Base-by-base conservation (phyloP, 2,888 invertebrate species). In the Brachypterus glaber region DNA sequence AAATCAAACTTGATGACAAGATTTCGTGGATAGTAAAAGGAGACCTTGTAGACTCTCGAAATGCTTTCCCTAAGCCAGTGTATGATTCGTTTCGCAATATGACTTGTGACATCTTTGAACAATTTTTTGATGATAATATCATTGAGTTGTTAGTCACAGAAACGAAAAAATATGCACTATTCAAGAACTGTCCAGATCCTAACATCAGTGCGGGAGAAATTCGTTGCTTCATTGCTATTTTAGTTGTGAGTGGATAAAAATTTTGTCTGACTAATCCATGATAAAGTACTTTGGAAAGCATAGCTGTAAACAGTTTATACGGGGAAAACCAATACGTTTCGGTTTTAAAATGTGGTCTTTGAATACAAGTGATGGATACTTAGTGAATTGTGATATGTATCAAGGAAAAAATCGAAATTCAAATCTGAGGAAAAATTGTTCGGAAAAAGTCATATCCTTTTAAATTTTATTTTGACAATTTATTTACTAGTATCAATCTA, bases 251-350 rank as follows among this genome's bases (percentile, higher is more conserved):
- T 38, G 52, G 51, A n/a, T 53, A 53, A 37, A 43, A 44, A 33
- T 50, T 7, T 39, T 40, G 9, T 43, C 46, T 40, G 57, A 59
- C 44, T 52, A 58, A 41, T 43, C 42, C 12, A 54, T 57, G 49
- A 40, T 56, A 4, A 43, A 47, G 30, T 57, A 60, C 44, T 58
- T 46, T 46, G 52, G 52, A 2, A 33, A 41, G 21, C 53, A 56
- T 44, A 30, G 48, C 9, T 54, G 48, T 31, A 57, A 59, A 26
- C 55, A 57, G 39, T 58, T 51, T 43, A 46, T 57, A 7, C 35
- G 49, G 13, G 53, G 55, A 8, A 62, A 60, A 30, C 56, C 55
- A 3, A 58, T 58, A 25, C 37, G 53, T 30, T 58, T 58, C 47
- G 50, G 52, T 4, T 58, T 48, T 35, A 57, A 60, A 46, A 43